Conservation (phyloP, 64 coral and sea anemone species). For the Acropora yongei region DNA sequence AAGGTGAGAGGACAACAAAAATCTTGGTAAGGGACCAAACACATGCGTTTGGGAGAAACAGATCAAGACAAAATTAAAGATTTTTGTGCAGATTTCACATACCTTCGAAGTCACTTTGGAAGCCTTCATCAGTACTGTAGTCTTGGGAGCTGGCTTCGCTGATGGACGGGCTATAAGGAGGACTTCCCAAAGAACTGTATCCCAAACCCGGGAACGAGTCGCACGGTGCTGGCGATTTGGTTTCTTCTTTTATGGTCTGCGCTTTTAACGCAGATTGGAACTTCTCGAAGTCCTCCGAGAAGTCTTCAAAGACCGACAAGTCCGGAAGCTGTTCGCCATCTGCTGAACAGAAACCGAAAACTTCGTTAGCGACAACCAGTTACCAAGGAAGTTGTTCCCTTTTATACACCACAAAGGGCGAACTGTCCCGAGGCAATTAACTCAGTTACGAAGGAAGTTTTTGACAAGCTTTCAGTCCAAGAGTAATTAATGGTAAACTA, state of each 20-base stretch:
- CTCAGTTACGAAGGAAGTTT: not conserved
- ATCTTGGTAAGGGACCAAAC: not conserved
- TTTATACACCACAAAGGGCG: too few species aligned
- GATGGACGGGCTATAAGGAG: slow-evolving; percentile 20
- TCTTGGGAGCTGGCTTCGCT: slow-evolving; percentile 5
- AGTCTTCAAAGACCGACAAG: slow-evolving; percentile 31
- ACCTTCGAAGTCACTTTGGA: slow-evolving; percentile 31
- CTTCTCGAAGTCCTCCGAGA: not conserved
- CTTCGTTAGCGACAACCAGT: not conserved
- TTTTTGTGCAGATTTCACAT: not conserved
- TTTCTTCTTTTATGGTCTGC: not conserved
- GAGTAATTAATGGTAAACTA: too few species aligned
- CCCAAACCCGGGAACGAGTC: not conserved
- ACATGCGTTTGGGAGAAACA: not conserved
- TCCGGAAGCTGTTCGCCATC: slow-evolving; percentile 41
- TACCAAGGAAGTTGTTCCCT: not conserved
- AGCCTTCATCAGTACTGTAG: slow-evolving; percentile 32
- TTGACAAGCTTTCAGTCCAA: too few species aligned
- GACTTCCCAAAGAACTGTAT: not conserved
- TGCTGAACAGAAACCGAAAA: not conserved
- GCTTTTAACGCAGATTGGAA: not conserved
- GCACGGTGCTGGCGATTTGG: not conserved
- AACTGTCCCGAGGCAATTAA: too few species aligned
- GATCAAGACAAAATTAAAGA: not conserved
- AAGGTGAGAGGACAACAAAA: not conserved